A percentile compares a stretch with the other conserved stretches of the same genome.
These are phyloP conservation scores for Myopa testacea DNA, from an alignment of 2,888 invertebrate genomes.

Conservation along the genomic window DNA sequence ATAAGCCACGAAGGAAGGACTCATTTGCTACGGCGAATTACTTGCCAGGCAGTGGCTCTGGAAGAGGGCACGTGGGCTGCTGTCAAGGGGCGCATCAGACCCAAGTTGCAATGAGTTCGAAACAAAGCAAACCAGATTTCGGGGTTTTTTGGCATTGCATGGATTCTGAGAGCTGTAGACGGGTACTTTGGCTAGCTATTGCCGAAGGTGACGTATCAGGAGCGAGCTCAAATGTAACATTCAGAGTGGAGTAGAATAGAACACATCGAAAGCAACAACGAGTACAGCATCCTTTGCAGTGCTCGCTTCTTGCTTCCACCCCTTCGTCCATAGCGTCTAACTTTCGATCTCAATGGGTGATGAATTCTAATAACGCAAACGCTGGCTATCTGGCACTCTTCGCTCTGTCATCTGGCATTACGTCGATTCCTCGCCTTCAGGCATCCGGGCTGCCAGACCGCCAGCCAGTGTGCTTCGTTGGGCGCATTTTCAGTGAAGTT, in stretches of 20 bases:
- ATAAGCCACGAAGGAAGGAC: neutral
- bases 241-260: neutral
- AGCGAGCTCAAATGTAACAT: neutral
- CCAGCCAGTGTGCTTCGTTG: slow-evolving; percentile 7
- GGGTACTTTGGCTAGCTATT: neutral
- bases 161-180: neutral
- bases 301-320: neutral
- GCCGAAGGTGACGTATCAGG: slow-evolving; percentile 6
- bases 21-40: neutral
- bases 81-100: neutral
- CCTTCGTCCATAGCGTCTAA: slow-evolving; percentile 42
- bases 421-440: slow-evolving; percentile 11
- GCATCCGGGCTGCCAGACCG: neutral
- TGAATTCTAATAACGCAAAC: slow-evolving; percentile 34
- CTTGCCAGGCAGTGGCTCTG: neutral
- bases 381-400: slow-evolving; percentile 45
- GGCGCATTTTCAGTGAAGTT: neutral
- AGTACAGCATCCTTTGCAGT: slow-evolving; percentile 9
- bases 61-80: neutral
- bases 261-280: slow-evolving; percentile 1
- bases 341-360: slow-evolving; percentile 43
- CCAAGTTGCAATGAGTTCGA: slow-evolving; percentile 51
- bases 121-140: slow-evolving; percentile 59
- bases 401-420: slow-evolving; percentile 40
- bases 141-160: slow-evolving; percentile 51